Conservation (phyloP, 2,113 vertebrate species). For the Rhagologus leucostigma region DNA sequence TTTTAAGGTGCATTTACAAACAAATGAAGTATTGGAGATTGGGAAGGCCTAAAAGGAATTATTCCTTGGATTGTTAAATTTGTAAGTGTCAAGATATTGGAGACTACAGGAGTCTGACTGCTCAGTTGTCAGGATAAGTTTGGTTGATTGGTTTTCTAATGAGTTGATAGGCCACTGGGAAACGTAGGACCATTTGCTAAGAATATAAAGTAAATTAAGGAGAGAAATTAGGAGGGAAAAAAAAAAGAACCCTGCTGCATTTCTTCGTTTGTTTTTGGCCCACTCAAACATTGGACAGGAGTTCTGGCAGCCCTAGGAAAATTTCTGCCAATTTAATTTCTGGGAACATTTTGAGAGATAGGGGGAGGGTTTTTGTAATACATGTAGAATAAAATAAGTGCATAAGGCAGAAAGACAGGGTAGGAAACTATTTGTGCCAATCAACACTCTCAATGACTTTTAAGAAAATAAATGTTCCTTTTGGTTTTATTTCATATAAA, state of each 20-base stretch:
- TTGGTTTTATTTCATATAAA: not conserved
- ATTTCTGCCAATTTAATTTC: not conserved
- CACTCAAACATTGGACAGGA: not conserved
- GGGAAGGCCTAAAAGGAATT: not conserved
- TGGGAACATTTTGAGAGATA: not conserved
- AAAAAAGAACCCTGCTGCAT: not conserved
- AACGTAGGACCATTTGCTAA: not conserved
- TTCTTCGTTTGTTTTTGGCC: not conserved
- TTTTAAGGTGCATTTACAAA: not conserved
- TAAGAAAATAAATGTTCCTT: not conserved
- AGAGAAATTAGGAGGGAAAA: not conserved
- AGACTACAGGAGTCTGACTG: not conserved
- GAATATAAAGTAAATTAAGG: not conserved
- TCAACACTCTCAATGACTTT: not conserved
- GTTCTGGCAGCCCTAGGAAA: not conserved
- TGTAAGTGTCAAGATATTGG: not conserved
- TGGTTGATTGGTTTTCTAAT: not conserved
- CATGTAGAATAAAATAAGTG: not conserved
- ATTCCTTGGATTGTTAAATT: not conserved
- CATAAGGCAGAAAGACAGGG: not conserved
- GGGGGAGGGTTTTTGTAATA: not conserved
- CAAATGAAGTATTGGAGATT: not conserved
- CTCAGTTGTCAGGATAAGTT: not conserved
- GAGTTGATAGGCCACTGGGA: not conserved
- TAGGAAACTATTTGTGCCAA: not conserved